Conservation (phyloP, 2,797 vertebrate genomes). For the Pseudochaenichthys georgianus region DNA sequence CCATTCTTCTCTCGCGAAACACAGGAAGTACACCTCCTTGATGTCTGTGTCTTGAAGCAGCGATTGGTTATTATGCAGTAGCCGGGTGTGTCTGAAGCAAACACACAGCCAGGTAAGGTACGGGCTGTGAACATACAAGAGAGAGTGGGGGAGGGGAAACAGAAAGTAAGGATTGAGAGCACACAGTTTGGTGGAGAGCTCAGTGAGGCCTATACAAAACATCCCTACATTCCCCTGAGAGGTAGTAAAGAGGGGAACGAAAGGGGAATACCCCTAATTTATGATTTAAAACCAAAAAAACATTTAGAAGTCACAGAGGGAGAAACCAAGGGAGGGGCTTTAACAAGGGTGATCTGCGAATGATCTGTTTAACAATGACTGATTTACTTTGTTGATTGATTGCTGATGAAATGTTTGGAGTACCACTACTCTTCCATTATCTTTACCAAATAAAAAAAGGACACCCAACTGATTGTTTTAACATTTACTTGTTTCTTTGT, state of each 20-base stretch:
- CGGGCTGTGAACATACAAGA: conserved; percentile 52
- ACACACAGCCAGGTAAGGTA: conserved; percentile 80
- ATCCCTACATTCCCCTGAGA: conserved; percentile 37
- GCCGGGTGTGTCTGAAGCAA: conserved; percentile 80
- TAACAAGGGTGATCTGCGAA: conserved; percentile 7
- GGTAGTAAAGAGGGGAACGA: conserved; percentile 5
- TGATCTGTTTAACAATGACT: conserved; percentile 39
- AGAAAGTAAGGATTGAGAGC: no score
- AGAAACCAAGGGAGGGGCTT: conserved; percentile 11
- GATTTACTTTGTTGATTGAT: conserved; percentile 24
- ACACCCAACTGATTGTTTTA: not conserved
- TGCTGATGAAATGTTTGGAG: conserved; percentile 16
- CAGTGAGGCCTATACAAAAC: conserved; percentile 39
- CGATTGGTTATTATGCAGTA: conserved; percentile 79
- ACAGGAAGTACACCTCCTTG: conserved; percentile 85
- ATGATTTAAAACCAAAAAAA: conserved; percentile 11
- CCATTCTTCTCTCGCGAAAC: conserved; percentile 72
- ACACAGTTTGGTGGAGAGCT: conserved; percentile 21
- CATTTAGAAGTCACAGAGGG: conserved; percentile 47
- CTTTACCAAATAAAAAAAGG: conserved; percentile 20
- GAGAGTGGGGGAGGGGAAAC: conserved; percentile 60
- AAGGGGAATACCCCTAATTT: conserved; percentile 22
- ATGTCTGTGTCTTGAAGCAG: conserved; percentile 52
- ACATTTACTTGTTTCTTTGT: not conserved
- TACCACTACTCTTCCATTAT: not conserved